Evolutionary conservation across 2,113 vertebrate genomes (phyloP).

Genomic region (Bos javanicus): DNA sequence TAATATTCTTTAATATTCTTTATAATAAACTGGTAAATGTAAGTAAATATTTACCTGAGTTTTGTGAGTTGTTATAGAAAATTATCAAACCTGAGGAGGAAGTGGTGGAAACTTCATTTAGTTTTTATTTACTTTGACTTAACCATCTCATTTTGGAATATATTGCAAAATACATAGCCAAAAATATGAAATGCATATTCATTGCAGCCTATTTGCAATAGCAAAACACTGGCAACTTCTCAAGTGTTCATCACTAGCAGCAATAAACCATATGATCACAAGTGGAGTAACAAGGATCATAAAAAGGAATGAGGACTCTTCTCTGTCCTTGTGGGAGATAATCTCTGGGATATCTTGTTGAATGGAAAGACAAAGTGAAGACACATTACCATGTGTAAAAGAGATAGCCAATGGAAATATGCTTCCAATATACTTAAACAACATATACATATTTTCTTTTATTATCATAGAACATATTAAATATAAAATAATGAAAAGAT

Average conservation of each 20-base stretch:
- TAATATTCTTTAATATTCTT: background rate
- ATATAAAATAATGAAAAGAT: background rate
- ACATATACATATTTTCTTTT: background rate
- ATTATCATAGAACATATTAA: background rate
- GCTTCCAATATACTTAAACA: background rate
- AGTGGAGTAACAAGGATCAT: background rate
- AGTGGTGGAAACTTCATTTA: background rate
- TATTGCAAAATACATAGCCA: background rate
- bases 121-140: background rate
- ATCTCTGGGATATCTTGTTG: background rate
- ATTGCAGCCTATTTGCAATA: background rate
- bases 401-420: background rate
- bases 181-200: background rate
- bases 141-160: background rate
- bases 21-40: background rate
- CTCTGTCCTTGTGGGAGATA: background rate
- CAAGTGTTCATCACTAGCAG: background rate
- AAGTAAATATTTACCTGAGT: background rate
- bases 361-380: background rate
- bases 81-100: background rate
- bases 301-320: background rate
- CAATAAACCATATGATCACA: background rate
- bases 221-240: background rate
- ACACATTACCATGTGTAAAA: background rate
- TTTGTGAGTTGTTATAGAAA: background rate